Percentiles rank a stretch among this genome's conserved stretches.
Conservation (phyloP, 2,113 vertebrate genomes). For the Callopanchax toddi region DNA sequence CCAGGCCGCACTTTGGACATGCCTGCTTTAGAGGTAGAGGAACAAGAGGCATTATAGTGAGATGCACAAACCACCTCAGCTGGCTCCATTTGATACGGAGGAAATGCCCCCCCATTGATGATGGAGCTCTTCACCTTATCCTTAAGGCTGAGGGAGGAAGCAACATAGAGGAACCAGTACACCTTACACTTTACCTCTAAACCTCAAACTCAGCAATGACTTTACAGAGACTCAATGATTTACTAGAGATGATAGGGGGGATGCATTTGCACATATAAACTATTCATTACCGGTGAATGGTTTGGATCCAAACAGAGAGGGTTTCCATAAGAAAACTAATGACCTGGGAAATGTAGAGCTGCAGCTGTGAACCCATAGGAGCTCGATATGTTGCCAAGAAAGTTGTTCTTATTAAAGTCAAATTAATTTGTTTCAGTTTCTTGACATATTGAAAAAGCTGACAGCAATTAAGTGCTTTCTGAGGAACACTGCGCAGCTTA, state of each 20-base stretch:
- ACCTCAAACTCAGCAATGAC: background rate
- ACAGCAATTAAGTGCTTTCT: background rate
- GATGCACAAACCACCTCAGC: too few species aligned
- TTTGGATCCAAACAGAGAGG: slow-evolving; percentile 8
- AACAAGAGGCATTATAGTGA: too few species aligned
- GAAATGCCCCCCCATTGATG: too few species aligned
- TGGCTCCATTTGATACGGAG: too few species aligned
- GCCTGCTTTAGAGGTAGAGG: too few species aligned
- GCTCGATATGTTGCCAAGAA: slow-evolving; percentile 2
- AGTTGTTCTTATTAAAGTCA: background rate
- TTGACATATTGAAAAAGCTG: background rate
- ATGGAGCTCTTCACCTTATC: too few species aligned
- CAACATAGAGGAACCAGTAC: too few species aligned
- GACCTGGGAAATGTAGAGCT: slow-evolving; percentile 12
- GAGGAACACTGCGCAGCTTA: background rate
- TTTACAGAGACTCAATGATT: background rate
- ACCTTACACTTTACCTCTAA: too few species aligned
- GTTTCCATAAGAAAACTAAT: slow-evolving; percentile 21
- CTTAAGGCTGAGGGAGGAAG: too few species aligned
- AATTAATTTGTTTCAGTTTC: slow-evolving; percentile 4
- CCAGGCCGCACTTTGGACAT: too few species aligned
- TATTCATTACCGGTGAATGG: background rate
- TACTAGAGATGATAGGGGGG: background rate
- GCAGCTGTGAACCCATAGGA: slow-evolving; percentile 2
- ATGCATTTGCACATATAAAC: background rate